Conservation (phyloP, 2,113 vertebrate species). For the Mirza zaza region DNA sequence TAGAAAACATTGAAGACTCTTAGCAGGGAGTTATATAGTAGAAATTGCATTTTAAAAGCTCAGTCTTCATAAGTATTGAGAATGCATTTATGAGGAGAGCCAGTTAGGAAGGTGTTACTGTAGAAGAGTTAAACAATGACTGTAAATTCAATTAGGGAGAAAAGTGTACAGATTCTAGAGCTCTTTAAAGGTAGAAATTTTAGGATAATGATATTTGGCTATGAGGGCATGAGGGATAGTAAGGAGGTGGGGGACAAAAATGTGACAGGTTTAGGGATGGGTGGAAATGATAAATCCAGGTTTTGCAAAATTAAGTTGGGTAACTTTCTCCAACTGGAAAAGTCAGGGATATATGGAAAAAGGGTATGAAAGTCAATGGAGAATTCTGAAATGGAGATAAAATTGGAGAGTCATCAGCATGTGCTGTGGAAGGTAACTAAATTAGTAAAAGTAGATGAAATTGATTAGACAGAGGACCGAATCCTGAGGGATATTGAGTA, state of each 20-base stretch:
- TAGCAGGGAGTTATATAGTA: background rate
- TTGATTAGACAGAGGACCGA: background rate
- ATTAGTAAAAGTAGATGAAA: background rate
- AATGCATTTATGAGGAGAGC: background rate
- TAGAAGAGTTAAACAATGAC: background rate
- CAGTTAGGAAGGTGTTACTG: background rate
- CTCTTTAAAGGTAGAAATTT: background rate
- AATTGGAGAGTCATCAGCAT: background rate
- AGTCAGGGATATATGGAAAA: background rate
- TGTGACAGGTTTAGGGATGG: background rate
- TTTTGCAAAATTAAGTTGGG: background rate
- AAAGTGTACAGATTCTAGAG: background rate
- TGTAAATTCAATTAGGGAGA: background rate
- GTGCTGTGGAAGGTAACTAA: background rate
- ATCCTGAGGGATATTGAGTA: background rate
- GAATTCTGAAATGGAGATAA: background rate
- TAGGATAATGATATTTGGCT: background rate
- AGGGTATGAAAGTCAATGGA: background rate
- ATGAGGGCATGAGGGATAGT: rapidly evolving
- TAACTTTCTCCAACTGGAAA: background rate
- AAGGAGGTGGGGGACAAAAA: background rate
- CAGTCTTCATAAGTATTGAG: background rate
- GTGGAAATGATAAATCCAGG: background rate
- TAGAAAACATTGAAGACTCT: background rate
- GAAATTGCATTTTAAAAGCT: background rate